Evolutionary conservation across 2,888 invertebrate genomes (phyloP), one percentile per base, ranked within the genome.

Genomic region (Dryobotodes eremita): DNA sequence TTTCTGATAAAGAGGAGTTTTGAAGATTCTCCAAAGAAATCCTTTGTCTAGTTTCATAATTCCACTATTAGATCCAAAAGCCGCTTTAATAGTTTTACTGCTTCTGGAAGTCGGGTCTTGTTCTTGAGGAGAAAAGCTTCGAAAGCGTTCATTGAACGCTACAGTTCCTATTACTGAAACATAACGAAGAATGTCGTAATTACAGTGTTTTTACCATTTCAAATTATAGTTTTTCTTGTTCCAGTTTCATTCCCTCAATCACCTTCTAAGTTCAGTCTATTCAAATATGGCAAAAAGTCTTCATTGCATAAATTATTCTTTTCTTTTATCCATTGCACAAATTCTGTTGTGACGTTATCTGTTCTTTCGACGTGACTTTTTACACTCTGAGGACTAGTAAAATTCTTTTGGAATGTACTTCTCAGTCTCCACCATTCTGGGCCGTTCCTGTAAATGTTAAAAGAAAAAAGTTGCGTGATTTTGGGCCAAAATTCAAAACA

Each of bases 211-310:
- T n/a, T n/a, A 73, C 6, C 7, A 10, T 36, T 36, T 36, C 23
- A 36, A n/a, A 61, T 50, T 15, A 66, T 42, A 23, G 20, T 62
- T 36, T 42, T 3, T 20, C n/a, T 55, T 61, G 13, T 15, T 42
- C 36, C 1, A 31, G 3, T 26, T 42, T 36, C 4, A 26, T 23
- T 57, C 4, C 31, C 13, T 64, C 94, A 4, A 97, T 96, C 97
- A 98, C 99, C 96, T 97, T 99, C 98, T 80, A 99, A 97, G 94
- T 98, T 98, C 74, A 99, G 95, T 81, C 98, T 97, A 59, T 98
- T 98, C 36, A 99, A 92, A 91, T 98, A 97, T 0, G 97, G 97
- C 79, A 98, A 93, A 91, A 98, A 98, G 94, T 99, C 98, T 2
- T 96, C 92, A 59, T 93, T 85, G 0, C 91, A 79, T 1, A 90